Base-by-base conservation (phyloP, 2,888 invertebrate genomes). In the Coelogynopora nodosa region DNA sequence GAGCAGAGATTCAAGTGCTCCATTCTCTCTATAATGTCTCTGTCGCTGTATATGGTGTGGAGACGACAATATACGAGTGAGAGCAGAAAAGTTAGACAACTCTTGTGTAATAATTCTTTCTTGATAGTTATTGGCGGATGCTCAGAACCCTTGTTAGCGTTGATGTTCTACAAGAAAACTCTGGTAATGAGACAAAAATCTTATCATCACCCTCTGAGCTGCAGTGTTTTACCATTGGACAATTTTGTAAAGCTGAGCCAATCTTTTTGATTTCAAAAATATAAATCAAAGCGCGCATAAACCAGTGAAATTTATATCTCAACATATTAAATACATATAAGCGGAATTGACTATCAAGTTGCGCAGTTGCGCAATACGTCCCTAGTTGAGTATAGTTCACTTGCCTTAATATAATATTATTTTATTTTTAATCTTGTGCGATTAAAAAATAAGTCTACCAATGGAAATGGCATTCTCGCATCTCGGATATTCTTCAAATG, bases 381-480 rank as follows among this genome's bases (percentile, higher is more conserved):
- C n/a, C n/a, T n/a, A n/a, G n/a, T n/a, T n/a, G n/a, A n/a, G n/a
- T n/a, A n/a, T n/a, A n/a, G n/a, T n/a, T n/a, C n/a, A n/a, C n/a
- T n/a, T n/a, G n/a, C n/a, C n/a, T n/a, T n/a, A n/a, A n/a, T n/a
- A n/a, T n/a, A n/a, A n/a, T n/a, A n/a, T n/a, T n/a, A n/a, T n/a
- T n/a, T n/a, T n/a, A n/a, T n/a, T n/a, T n/a, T n/a, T n/a, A n/a
- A n/a, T n/a, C n/a, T n/a, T n/a, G n/a, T n/a, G n/a, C n/a, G n/a
- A n/a, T n/a, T n/a, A n/a, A n/a, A n/a, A 49, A 49, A 49, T 18
- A 49, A 5, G 49, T 13, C 18, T 74, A 23, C 2, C 5, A 5
- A 74, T 74, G 74, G 74, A 74, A 74, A 74, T 74, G 74, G 23
- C 74, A 5, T 74, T 74, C 23, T 74, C 74, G 18, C 74, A 74